A percentile compares a stretch with the other conserved stretches of the same genome.
Evolutionary conservation across 2,113 vertebrate species (phyloP).

Genomic region (Dipodomys ordii): DNA sequence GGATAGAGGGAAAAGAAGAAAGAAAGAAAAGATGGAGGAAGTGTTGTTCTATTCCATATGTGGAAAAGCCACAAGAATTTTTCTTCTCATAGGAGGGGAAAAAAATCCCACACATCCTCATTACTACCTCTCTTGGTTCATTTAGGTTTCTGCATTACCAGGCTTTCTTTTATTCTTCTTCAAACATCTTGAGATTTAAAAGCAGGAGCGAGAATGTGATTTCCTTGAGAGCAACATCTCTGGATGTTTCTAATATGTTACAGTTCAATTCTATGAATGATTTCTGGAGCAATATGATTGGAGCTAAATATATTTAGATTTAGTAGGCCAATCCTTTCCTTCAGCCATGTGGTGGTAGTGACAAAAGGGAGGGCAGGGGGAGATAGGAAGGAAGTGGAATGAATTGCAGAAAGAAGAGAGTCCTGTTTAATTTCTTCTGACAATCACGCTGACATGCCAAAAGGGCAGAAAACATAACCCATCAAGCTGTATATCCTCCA

Average conservation of each 20-base stretch:
- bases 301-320: constrained; percentile 70
- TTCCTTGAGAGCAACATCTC: constrained; percentile 79
- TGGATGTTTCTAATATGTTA: constrained; percentile 70
- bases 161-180: constrained; percentile 71
- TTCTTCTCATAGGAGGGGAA: not conserved
- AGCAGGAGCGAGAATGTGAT: constrained; percentile 69
- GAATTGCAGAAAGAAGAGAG: not conserved
- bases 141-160: constrained; percentile 44
- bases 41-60: not conserved
- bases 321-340: constrained; percentile 18
- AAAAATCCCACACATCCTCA: not conserved
- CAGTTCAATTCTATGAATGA: constrained; percentile 71
- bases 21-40: too few species aligned
- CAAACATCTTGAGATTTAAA: constrained; percentile 77
- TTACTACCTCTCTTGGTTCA: constrained; percentile 49
- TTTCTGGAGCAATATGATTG: constrained; percentile 70
- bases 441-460: constrained; percentile 52
- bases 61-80: constrained; percentile 23
- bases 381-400: not conserved
- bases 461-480: constrained; percentile 34
- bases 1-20: not conserved
- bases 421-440: constrained; percentile 64
- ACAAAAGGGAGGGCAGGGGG: too few species aligned
- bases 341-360: not conserved
- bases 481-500: not conserved